Percentiles rank a stretch among this genome's conserved stretches.
phyloP scores from a whole-genome alignment of 2,113 vertebrate species.

The Artemisiospiza belli region DNA sequence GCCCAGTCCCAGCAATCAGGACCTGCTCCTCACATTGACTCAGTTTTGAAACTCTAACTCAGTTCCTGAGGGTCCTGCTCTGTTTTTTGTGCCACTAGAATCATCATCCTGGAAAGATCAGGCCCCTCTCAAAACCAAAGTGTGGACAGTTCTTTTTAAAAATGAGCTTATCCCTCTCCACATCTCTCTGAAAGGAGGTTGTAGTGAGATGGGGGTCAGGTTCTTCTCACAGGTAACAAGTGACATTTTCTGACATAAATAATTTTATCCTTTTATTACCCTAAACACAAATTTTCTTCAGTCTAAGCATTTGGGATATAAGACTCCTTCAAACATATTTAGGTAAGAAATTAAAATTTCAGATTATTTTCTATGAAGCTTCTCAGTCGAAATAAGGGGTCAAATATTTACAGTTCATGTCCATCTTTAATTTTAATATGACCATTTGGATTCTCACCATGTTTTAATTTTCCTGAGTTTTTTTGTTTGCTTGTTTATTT shows the following conservation, averaged over 20 bases:
- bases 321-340: not conserved
- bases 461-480: not conserved
- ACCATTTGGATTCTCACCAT: not conserved
- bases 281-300: not conserved
- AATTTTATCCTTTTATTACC: not conserved
- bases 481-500: not conserved
- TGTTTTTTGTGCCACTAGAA: not conserved
- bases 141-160: not conserved
- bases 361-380: not conserved
- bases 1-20: not conserved
- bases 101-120: not conserved
- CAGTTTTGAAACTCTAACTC: not conserved
- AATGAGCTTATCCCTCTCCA: not conserved
- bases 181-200: not conserved
- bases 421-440: not conserved
- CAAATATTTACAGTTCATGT: not conserved
- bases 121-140: not conserved
- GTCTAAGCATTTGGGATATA: not conserved
- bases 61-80: not conserved
- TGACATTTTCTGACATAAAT: not conserved
- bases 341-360: not conserved
- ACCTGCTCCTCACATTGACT: fast-evolving
- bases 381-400: not conserved
- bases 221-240: not conserved
- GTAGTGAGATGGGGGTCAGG: not conserved